phyloP scores from a whole-genome alignment of 2,113 vertebrate species.

The Nibea coibor region DNA sequence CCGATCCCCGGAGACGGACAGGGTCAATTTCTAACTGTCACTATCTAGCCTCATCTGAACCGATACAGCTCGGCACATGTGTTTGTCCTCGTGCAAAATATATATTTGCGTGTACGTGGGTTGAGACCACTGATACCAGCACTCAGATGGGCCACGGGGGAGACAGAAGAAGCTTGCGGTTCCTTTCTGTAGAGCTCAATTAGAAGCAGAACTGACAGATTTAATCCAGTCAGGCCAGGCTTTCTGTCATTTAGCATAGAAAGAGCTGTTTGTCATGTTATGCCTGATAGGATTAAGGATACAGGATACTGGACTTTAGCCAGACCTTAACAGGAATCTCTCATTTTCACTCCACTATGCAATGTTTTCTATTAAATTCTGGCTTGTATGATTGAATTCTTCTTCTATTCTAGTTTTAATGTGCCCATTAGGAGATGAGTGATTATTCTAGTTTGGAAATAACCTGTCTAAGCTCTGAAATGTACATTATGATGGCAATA shows the following conservation, averaged over 20 bases:
- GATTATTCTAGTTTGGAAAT: background rate
- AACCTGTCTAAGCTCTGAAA: background rate
- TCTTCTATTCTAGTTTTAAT: conserved; percentile 13
- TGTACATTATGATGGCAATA: background rate
- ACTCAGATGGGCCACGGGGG: conserved; percentile 47
- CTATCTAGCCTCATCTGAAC: conserved; percentile 11
- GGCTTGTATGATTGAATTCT: conserved; percentile 14
- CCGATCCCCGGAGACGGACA: conserved; percentile 31
- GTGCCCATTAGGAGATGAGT: conserved; percentile 18
- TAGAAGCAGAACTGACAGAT: conserved; percentile 51
- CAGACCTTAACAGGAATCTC: conserved; percentile 38
- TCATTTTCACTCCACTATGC: conserved; percentile 39
- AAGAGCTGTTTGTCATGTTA: conserved; percentile 56
- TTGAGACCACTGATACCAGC: conserved; percentile 23
- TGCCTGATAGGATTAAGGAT: conserved; percentile 64
- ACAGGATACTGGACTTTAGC: conserved; percentile 50
- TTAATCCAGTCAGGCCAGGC: conserved; percentile 47
- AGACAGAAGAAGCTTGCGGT: conserved; percentile 29
- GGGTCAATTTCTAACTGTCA: conserved; percentile 42
- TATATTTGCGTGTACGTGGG: conserved; percentile 7
- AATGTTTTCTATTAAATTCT: conserved; percentile 35
- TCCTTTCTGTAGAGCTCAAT: conserved; percentile 52
- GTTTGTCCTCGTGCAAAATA: background rate
- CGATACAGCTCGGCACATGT: background rate
- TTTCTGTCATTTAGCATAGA: conserved; percentile 55